phyloP scores from a whole-genome alignment of 2,888 invertebrate genomes.

The Thereva nobilitata region DNA sequence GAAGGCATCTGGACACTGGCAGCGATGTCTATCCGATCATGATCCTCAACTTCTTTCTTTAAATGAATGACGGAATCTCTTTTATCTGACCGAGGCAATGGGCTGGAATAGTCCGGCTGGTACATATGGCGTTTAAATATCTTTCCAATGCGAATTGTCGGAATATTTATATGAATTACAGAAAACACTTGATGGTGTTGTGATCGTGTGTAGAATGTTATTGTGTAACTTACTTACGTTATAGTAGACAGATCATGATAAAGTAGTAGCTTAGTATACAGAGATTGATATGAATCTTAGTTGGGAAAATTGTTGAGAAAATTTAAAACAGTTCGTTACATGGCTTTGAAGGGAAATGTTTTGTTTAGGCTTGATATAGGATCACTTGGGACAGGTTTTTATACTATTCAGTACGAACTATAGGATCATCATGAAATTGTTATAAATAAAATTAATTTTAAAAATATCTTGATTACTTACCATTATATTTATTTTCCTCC shows the following conservation, averaged over 20 bases:
- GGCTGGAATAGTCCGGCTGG: conserved; percentile 22
- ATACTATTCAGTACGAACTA: not conserved
- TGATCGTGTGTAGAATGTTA: conserved; percentile 11
- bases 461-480: conserved; percentile 50
- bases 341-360: too few relatives aligned
- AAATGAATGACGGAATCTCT: conserved; percentile 13
- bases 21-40: not conserved
- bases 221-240: not conserved
- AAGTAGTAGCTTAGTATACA: not conserved
- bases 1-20: conserved; percentile 13
- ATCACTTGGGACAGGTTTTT: not conserved
- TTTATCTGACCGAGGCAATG: conserved; percentile 28
- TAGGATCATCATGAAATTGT: not conserved
- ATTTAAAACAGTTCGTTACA: too few relatives aligned
- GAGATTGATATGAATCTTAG: conserved; percentile 6
- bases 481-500: conserved; percentile 47
- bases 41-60: conserved; percentile 3
- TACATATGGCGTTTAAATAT: conserved; percentile 35
- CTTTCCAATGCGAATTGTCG: conserved; percentile 9
- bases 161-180: conserved; percentile 21
- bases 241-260: not conserved
- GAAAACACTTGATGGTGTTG: conserved; percentile 8
- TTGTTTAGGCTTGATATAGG: too few relatives aligned
- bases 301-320: too few relatives aligned
- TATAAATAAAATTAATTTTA: not conserved